These are phyloP conservation scores for Poeciliopsis presidionis DNA, from an alignment of 2,797 vertebrate genomes.

Conservation along the genomic window DNA sequence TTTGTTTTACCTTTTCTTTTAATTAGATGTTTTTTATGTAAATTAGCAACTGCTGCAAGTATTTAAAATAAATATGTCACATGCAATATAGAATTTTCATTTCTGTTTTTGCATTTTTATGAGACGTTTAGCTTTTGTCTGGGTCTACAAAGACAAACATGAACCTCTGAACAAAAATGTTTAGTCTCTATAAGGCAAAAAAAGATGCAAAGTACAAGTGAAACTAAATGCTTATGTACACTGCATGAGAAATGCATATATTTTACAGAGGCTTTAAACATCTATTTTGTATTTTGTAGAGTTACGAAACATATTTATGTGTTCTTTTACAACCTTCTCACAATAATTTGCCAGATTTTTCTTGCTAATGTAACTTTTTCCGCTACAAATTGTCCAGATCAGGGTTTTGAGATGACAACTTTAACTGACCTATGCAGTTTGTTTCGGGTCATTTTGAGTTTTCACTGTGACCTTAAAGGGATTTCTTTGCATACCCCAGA, in stretches of 20 bases:
- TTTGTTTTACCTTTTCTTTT: background rate
- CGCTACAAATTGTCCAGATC: background rate
- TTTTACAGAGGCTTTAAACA: background rate
- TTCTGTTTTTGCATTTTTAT: background rate
- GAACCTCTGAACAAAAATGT: background rate
- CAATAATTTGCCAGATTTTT: background rate
- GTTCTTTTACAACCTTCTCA: background rate
- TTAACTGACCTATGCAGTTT: background rate
- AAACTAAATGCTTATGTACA: background rate
- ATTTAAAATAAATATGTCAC: background rate
- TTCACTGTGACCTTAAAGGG: background rate
- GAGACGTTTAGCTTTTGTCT: background rate
- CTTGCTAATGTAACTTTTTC: background rate
- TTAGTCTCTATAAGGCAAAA: background rate
- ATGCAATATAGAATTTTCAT: background rate
- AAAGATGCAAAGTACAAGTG: background rate
- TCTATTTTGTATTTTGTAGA: background rate
- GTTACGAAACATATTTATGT: background rate
- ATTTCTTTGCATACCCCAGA: background rate
- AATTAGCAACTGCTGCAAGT: background rate
- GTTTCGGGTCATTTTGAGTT: background rate
- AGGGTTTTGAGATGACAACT: background rate
- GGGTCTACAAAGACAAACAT: background rate
- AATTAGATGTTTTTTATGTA: background rate
- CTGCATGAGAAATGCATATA: background rate